Conservation (phyloP, 2,888 invertebrate genomes). For the Bhutanitis thaidina region DNA sequence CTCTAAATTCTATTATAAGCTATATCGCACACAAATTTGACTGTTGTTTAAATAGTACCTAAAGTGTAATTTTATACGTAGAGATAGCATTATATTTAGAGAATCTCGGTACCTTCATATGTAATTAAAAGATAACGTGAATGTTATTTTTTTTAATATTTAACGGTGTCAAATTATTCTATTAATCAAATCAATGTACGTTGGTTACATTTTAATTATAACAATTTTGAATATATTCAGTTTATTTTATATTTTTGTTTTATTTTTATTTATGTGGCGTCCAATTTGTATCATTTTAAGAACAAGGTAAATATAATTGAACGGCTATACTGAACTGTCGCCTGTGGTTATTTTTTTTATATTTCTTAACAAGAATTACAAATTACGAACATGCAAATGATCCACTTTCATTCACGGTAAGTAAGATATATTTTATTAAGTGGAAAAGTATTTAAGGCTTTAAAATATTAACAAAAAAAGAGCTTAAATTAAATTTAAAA, state of each 20-base stretch:
- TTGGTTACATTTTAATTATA: constrained; percentile 68
- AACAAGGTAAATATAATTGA: too few species aligned
- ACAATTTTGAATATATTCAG: constrained; percentile 76
- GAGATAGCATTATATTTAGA: constrained; percentile 42
- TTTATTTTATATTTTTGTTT: constrained; percentile 77
- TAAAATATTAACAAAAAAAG: too few species aligned
- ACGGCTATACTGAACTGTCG: too few species aligned
- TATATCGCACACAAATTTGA: constrained; percentile 17
- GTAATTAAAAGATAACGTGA: constrained; percentile 31
- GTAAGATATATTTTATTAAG: too few species aligned
- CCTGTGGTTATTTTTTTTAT: too few species aligned
- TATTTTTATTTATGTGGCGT: constrained; percentile 61
- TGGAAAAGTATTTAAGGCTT: too few species aligned
- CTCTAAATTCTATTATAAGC: constrained; percentile 24
- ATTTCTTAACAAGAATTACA: too few species aligned
- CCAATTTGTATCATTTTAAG: constrained; percentile 3
- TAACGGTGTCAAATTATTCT: constrained; percentile 50
- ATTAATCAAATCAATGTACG: constrained; percentile 40
- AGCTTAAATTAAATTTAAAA: too few species aligned
- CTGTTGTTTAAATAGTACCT: constrained; percentile 49
- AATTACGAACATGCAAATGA: too few species aligned
- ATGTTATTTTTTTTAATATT: constrained; percentile 32
- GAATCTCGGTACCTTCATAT: constrained; percentile 71
- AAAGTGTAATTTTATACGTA: constrained; percentile 35
- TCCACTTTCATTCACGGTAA: too few species aligned